Conservation (phyloP, 2,797 vertebrate genomes). For the Enteromius afrohamiltoni region DNA sequence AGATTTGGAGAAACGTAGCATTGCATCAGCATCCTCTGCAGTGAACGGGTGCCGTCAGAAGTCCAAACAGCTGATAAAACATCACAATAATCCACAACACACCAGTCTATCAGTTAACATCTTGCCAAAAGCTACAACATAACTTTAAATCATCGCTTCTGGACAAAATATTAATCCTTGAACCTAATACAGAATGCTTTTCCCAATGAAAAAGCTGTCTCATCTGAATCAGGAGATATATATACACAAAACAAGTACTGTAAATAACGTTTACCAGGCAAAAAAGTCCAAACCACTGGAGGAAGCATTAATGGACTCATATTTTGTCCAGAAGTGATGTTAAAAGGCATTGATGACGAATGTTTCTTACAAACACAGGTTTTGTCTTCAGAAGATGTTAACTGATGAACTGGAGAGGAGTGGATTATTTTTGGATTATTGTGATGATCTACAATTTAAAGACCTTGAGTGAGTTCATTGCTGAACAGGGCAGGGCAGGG, state of each 20-base stretch:
- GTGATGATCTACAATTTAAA: background rate
- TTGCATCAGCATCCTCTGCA: no score
- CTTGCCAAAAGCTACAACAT: no score
- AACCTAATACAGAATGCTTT: background rate
- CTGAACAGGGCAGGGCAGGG: no score
- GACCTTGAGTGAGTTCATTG: no score
- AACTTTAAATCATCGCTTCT: background rate
- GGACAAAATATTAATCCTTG: background rate
- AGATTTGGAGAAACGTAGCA: no score
- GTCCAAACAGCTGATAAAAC: no score
- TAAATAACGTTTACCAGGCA: background rate
- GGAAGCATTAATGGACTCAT: no score
- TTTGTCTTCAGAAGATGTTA: background rate
- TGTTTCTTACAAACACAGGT: background rate
- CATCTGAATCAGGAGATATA: background rate
- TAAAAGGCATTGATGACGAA: background rate
- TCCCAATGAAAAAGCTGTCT: background rate
- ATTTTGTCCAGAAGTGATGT: no score
- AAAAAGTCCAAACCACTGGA: background rate
- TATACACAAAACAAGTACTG: background rate
- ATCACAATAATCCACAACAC: background rate
- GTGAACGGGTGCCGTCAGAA: no score
- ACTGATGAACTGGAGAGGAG: background rate
- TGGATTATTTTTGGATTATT: background rate
- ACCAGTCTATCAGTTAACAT: background rate